Percentiles rank a stretch among this genome's conserved stretches.
These are phyloP conservation scores for Ophraella communa DNA, from an alignment of 2,888 invertebrate genomes.

Conservation along the genomic window DNA sequence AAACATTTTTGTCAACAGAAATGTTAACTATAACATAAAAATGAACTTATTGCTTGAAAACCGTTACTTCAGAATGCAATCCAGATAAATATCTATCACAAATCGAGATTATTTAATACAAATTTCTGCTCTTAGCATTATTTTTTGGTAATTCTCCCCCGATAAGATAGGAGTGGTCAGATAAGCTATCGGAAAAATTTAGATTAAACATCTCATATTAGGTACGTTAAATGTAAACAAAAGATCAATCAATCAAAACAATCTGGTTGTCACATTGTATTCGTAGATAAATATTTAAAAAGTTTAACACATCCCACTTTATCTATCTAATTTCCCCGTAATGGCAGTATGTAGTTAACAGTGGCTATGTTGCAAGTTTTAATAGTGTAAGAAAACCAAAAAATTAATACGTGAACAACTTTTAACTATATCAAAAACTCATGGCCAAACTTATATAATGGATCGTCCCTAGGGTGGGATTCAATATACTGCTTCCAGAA, in stretches of 20 bases:
- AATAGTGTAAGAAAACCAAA: too few species aligned
- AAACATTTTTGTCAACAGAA: too few species aligned
- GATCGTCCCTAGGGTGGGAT: too few species aligned
- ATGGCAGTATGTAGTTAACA: not conserved
- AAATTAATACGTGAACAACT: too few species aligned
- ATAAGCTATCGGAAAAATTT: not conserved
- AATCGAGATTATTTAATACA: not conserved
- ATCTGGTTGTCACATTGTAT: constrained; percentile 35
- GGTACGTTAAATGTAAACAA: constrained; percentile 26
- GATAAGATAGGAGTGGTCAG: constrained; percentile 2
- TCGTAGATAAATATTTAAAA: constrained; percentile 33
- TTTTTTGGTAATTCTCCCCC: not conserved
- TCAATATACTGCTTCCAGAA: too few species aligned
- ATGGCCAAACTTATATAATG: too few species aligned
- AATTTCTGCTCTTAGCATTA: not conserved
- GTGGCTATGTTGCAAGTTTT: not conserved
- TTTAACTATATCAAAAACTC: too few species aligned
- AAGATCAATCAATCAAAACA: constrained; percentile 38
- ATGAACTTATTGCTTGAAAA: not conserved
- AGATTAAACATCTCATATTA: constrained; percentile 15
- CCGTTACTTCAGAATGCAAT: not conserved
- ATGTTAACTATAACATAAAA: too few species aligned
- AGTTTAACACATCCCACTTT: constrained; percentile 22
- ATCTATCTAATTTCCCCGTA: constrained; percentile 21
- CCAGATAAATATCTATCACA: not conserved